These are phyloP conservation scores for Maniola jurtina DNA, from an alignment of 1,140 invertebrate genomes.

Conservation along the genomic window DNA sequence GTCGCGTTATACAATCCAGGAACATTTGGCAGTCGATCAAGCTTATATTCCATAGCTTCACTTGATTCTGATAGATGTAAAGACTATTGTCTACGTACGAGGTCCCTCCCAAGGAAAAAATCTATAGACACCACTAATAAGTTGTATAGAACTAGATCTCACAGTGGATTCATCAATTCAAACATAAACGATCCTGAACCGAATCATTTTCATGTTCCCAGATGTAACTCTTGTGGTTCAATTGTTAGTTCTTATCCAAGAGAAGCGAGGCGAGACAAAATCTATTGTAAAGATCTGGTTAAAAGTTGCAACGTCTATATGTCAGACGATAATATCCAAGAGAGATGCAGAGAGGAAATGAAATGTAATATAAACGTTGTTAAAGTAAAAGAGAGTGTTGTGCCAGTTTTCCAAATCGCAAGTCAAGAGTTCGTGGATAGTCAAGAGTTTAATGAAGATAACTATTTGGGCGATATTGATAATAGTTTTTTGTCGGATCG, in stretches of 20 bases:
- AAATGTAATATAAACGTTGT: conserved; percentile 34
- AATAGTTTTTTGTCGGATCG: conserved; percentile 54
- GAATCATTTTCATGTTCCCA: conserved; percentile 66
- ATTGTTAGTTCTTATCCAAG: conserved; percentile 44
- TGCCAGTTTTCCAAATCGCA: conserved; percentile 51
- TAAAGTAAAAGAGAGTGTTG: conserved; percentile 44
- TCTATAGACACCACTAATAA: conserved; percentile 18
- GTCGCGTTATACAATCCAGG: conserved; percentile 34
- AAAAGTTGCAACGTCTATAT: conserved; percentile 39
- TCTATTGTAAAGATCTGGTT: conserved; percentile 20
- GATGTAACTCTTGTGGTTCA: conserved; percentile 50
- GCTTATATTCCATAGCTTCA: conserved; percentile 56
- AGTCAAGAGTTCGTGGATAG: conserved; percentile 61
- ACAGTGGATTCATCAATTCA: conserved; percentile 68
- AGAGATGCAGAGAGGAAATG: conserved; percentile 42
- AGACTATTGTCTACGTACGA: conserved; percentile 45
- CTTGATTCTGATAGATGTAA: conserved; percentile 60
- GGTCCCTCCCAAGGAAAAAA: conserved; percentile 51
- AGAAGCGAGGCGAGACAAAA: conserved; percentile 33
- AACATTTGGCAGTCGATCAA: conserved; percentile 51
- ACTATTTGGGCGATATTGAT: conserved; percentile 58
- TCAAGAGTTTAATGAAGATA: conserved; percentile 71
- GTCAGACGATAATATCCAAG: conserved; percentile 52
- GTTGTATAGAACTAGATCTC: conserved; percentile 64
- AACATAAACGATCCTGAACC: conserved; percentile 65